These are phyloP conservation scores for Pitta sordida DNA, from an alignment of 2,113 vertebrate species.

Conservation along the genomic window DNA sequence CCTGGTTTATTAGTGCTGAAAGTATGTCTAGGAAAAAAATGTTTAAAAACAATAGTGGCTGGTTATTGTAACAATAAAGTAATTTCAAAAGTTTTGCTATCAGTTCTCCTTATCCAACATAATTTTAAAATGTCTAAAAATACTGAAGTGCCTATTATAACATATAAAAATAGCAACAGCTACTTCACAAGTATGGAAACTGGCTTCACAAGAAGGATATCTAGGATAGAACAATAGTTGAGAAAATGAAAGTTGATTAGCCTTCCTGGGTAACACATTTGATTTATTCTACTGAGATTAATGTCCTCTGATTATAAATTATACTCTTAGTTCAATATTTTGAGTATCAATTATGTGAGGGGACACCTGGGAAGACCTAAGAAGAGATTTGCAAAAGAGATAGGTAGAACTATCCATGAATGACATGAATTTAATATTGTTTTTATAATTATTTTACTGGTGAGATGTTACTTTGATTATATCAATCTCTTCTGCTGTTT, in stretches of 20 bases:
- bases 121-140: background rate
- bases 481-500: slow-evolving; percentile 1
- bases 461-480: slow-evolving; percentile 13
- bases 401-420: background rate
- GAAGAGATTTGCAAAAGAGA: slow-evolving; percentile 20
- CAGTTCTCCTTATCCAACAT: background rate
- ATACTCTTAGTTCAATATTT: slow-evolving; percentile 68
- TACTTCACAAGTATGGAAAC: slow-evolving; percentile 20
- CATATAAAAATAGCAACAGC: slow-evolving; percentile 1
- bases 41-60: background rate
- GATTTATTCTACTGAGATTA: slow-evolving; percentile 68
- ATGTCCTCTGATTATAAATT: slow-evolving; percentile 69
- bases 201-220: background rate
- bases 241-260: slow-evolving; percentile 67
- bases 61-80: background rate
- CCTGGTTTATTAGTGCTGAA: background rate
- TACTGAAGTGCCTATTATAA: background rate
- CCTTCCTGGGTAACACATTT: slow-evolving; percentile 67
- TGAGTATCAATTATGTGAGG: slow-evolving; percentile 28
- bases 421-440: slow-evolving; percentile 29
- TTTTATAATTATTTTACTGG: slow-evolving; percentile 40
- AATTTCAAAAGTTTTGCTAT: background rate
- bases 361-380: slow-evolving; percentile 10
- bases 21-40: background rate
- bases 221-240: background rate